These are phyloP conservation scores for Cataglyphis cursor DNA, from an alignment of 2,888 invertebrate genomes.

Conservation along the genomic window DNA sequence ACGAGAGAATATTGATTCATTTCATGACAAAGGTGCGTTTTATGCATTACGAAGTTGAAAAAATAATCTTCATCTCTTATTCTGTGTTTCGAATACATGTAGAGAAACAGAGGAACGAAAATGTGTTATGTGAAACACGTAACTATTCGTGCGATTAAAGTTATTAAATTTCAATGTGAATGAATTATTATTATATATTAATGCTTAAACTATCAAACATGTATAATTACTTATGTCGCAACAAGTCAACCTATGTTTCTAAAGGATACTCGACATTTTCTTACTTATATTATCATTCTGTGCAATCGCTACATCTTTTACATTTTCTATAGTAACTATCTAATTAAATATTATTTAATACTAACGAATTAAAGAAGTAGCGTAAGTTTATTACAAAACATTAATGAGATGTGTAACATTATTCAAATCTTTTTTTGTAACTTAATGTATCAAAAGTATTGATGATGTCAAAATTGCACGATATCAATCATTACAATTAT, in stretches of 20 bases:
- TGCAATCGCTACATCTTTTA: not conserved
- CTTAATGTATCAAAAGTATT: not conserved
- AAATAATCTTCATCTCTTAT: slow-evolving; percentile 39
- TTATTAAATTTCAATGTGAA: slow-evolving; percentile 8
- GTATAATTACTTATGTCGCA: slow-evolving; percentile 17
- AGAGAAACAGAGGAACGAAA: not conserved
- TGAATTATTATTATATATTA: not conserved
- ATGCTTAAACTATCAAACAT: not conserved
- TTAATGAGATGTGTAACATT: not conserved
- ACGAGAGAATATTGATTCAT: not conserved
- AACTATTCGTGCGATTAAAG: not conserved
- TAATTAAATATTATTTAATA: slow-evolving; percentile 13
- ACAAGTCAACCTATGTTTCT: not conserved
- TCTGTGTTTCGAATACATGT: not conserved
- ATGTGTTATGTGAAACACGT: not conserved
- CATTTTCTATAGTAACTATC: slow-evolving; percentile 10
- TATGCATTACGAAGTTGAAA: slow-evolving; percentile 1
- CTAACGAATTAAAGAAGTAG: not conserved
- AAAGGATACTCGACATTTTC: slow-evolving; percentile 12
- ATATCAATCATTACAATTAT: slow-evolving; percentile 21
- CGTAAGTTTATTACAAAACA: slow-evolving; percentile 15
- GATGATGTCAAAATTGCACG: not conserved
- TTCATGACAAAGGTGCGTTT: not conserved
- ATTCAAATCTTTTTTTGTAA: not conserved
- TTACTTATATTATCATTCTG: not conserved